Evolutionary conservation across 2,113 vertebrate genomes (phyloP).

Genomic region (Aphyosemion australe): DNA sequence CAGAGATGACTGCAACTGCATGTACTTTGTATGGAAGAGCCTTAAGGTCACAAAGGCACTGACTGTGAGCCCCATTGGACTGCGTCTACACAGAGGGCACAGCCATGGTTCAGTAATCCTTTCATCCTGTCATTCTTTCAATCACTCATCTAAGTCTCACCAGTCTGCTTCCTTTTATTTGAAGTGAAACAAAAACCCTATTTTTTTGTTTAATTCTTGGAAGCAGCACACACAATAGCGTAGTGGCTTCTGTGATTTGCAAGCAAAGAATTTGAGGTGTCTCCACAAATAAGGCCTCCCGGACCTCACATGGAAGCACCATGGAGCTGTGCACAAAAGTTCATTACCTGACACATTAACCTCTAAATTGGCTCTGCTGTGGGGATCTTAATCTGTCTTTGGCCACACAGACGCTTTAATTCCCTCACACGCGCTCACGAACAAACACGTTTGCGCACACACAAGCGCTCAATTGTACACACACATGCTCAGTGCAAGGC

Average conservation of each 20-base stretch:
- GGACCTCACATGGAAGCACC: constrained; percentile 42
- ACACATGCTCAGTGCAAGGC: constrained; percentile 49
- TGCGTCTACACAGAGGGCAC: constrained; percentile 28
- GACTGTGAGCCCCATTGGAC: constrained; percentile 3
- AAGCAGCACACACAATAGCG: neutral
- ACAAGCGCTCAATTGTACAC: constrained; percentile 25
- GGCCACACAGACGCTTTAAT: constrained; percentile 67
- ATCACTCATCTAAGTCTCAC: constrained; percentile 19
- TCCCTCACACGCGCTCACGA: constrained; percentile 48
- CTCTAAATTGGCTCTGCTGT: constrained; percentile 68
- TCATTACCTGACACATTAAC: constrained; percentile 77
- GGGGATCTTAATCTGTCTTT: constrained; percentile 58
- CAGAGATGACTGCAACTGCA: constrained; percentile 16
- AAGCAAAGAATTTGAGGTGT: constrained; percentile 3
- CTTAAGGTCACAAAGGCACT: constrained; percentile 50
- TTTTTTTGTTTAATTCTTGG: constrained; percentile 23
- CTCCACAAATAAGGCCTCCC: neutral
- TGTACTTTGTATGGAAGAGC: constrained; percentile 18
- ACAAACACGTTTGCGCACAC: constrained; percentile 42
- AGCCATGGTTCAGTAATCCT: constrained; percentile 21
- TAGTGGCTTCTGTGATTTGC: neutral
- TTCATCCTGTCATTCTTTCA: constrained; percentile 21
- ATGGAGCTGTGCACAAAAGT: constrained; percentile 45
- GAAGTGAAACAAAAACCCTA: constrained; percentile 19
- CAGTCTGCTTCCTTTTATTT: constrained; percentile 21